Evolutionary conservation across 2,888 invertebrate genomes (phyloP).

Genomic region (Pristionchus mayeri): DNA sequence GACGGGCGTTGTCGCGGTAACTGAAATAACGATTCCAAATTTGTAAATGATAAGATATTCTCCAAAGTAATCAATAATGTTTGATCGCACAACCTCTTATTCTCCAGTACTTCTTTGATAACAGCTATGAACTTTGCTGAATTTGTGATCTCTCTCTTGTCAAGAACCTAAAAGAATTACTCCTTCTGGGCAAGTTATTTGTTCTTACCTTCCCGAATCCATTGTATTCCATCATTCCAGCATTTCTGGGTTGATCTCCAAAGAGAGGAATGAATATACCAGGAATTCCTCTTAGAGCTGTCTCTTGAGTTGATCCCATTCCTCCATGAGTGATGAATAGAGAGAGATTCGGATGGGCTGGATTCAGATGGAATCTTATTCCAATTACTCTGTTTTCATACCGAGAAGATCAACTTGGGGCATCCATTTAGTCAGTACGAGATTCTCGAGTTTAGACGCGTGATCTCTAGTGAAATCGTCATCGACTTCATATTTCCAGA

Average conservation of each 20-base stretch:
- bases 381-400: not conserved
- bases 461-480: slow-evolving; percentile 5
- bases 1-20: not conserved
- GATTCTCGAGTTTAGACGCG: not conserved
- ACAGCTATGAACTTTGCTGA: not conserved
- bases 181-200: not conserved
- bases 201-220: not conserved
- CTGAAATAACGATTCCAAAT: slow-evolving; percentile 27
- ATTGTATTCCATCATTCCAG: slow-evolving; percentile 31
- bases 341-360: not conserved
- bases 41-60: too few relatives aligned
- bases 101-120: not conserved
- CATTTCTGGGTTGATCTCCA: slow-evolving; percentile 22
- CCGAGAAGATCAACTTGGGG: slow-evolving; percentile 18
- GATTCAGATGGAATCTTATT: not conserved
- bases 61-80: too few relatives aligned
- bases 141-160: not conserved
- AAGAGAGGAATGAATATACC: slow-evolving; percentile 1
- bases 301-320: slow-evolving; percentile 16
- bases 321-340: not conserved
- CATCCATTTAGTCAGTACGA: slow-evolving; percentile 14
- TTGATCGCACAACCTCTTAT: not conserved
- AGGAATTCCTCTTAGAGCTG: not conserved
- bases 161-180: not conserved
- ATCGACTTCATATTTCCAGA: slow-evolving; percentile 39